Conservation (phyloP, 37 sponge, comb jelly and placozoan genomes). For the Hormiphora californensis region DNA sequence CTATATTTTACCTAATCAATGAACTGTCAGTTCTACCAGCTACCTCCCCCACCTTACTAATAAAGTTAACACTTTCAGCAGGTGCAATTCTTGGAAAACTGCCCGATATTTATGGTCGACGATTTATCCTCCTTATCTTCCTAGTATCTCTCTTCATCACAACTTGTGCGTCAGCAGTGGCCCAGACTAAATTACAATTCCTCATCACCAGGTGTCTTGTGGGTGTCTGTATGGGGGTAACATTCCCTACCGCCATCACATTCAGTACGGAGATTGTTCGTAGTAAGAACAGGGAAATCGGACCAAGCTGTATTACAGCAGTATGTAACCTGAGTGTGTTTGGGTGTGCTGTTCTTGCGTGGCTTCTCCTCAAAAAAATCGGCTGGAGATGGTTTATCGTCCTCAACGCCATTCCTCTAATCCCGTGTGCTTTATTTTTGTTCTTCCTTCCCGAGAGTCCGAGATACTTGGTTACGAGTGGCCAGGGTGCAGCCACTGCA, state of each 20-base stretch:
- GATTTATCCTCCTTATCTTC: neutral
- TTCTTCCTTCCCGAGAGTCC: neutral
- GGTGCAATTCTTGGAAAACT: constrained; percentile 9
- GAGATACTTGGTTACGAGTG: neutral
- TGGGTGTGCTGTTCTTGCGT: neutral
- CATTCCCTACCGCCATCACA: neutral
- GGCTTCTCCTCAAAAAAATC: neutral
- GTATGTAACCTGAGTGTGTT: neutral
- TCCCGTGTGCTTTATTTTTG: neutral
- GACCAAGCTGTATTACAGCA: neutral
- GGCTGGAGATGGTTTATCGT: constrained; percentile 21
- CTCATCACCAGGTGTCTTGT: neutral
- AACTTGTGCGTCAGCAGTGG: neutral
- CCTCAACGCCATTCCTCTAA: neutral
- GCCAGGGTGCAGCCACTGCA: neutral
- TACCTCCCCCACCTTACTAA: too few species aligned
- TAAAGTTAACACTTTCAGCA: neutral
- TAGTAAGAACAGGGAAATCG: neutral
- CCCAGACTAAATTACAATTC: constrained; percentile 8
- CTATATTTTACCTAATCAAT: too few species aligned
- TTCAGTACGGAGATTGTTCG: neutral
- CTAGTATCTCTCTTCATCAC: neutral
- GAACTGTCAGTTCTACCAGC: too few species aligned
- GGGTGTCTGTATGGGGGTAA: constrained; percentile 17
- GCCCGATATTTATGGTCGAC: neutral